These are phyloP conservation scores for Cyclargus thomasi DNA, from an alignment of 1,140 invertebrate species.

Conservation along the genomic window DNA sequence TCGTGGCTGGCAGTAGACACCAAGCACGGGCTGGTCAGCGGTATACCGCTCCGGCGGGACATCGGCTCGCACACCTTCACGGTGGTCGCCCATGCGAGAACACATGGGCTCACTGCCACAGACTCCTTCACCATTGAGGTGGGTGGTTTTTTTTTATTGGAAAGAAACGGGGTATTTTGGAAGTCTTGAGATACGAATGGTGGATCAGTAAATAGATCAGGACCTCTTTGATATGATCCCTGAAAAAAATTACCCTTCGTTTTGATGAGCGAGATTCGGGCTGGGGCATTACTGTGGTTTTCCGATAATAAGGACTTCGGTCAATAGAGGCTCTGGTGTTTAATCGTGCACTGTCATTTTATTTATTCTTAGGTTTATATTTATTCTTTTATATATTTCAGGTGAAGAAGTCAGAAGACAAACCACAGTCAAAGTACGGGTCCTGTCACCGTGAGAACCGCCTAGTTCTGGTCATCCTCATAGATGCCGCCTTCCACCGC, in stretches of 20 bases:
- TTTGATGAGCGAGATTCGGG: too few species aligned
- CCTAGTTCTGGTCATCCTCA: constrained; percentile 57
- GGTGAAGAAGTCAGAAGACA: constrained; percentile 69
- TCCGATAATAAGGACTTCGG: too few species aligned
- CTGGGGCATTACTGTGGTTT: too few species aligned
- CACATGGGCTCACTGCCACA: constrained; percentile 56
- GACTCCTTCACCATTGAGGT: constrained; percentile 72
- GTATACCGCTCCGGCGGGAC: constrained; percentile 61
- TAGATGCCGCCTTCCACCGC: constrained; percentile 57
- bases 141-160: too few species aligned
- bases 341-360: too few species aligned
- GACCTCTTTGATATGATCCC: too few species aligned
- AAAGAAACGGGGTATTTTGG: too few species aligned
- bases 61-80: constrained; percentile 63
- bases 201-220: too few species aligned
- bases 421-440: constrained; percentile 58
- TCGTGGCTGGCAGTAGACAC: constrained; percentile 70
- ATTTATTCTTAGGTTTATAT: too few species aligned
- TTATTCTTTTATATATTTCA: constrained; percentile 37
- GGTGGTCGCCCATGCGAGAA: constrained; percentile 60
- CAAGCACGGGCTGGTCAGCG: constrained; percentile 69
- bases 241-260: too few species aligned
- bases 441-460: constrained; percentile 58
- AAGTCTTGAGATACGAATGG: too few species aligned
- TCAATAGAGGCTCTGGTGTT: too few species aligned